These are phyloP conservation scores for Sisor rabdophorus DNA, from an alignment of 2,113 vertebrate species.

Conservation along the genomic window DNA sequence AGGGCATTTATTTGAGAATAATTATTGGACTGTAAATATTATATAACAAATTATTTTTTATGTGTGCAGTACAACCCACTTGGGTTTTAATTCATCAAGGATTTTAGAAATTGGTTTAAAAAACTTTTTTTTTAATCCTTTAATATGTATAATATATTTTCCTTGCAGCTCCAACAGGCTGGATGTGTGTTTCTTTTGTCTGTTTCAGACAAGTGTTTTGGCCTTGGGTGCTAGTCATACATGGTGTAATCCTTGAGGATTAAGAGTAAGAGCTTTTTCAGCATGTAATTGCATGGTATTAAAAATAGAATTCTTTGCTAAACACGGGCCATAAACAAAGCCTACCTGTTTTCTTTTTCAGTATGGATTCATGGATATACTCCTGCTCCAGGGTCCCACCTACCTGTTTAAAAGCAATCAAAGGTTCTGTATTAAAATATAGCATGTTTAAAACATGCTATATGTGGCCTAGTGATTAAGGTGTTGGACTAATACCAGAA, in stretches of 20 bases:
- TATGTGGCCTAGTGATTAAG: no score
- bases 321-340: slow-evolving; percentile 49
- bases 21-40: not conserved
- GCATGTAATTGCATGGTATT: slow-evolving; percentile 49
- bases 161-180: slow-evolving; percentile 18
- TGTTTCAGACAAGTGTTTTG: slow-evolving; percentile 44
- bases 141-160: slow-evolving; percentile 27
- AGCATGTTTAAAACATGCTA: no score
- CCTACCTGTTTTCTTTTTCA: slow-evolving; percentile 40
- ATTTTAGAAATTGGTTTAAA: slow-evolving; percentile 21
- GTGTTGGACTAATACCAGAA: no score
- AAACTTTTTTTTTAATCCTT: slow-evolving; percentile 15
- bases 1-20: no score
- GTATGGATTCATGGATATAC: slow-evolving; percentile 39
- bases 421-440: no score
- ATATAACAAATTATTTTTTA: not conserved
- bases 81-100: slow-evolving; percentile 16
- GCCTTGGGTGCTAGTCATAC: slow-evolving; percentile 48
- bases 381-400: slow-evolving; percentile 25
- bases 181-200: slow-evolving; percentile 34
- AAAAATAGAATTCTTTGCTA: slow-evolving; percentile 49
- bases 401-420: not conserved
- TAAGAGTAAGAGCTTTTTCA: slow-evolving; percentile 48
- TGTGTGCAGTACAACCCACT: slow-evolving; percentile 11
- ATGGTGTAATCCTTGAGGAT: slow-evolving; percentile 43